Base-by-base conservation (phyloP, 2,113 vertebrate genomes). In the Rallus limicola region DNA sequence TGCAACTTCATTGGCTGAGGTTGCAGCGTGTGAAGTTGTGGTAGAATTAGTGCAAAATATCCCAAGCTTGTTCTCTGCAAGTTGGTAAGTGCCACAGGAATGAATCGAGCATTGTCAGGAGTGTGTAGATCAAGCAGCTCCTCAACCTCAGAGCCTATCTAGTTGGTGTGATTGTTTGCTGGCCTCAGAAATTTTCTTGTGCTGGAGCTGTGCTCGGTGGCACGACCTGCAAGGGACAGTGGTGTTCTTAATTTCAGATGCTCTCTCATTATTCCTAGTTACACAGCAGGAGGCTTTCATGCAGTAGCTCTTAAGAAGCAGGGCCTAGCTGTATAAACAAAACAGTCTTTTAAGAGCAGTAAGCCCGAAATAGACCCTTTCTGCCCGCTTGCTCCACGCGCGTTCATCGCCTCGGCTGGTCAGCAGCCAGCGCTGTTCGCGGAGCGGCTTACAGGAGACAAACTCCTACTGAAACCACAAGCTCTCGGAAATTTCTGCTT, bases 161-260 rank as follows among this genome's bases (percentile, higher is more conserved):
- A 29, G 10, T 16, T 75, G 13, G 9, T 74, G 36, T 13, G 3
- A 7, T 70, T 44, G 10, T 31, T 79, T 82, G 44, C 85, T 79
- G 75, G 9, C 26, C 21, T 82, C 7, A 8, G 17, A 29, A 12
- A 31, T 33, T 31, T 76, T 48, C 48, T 18, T 48, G 1, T 0
- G 0, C 29, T 0, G 3, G 72, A 85, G 25, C 34, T 19, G 9
- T 0, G 0, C 20, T 84, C 17, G 5, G 16, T 48, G 38, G 6
- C 44, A 33, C 53, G 62, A 82, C 33, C 13, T 87, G 40, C 62
- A 42, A 91, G 25, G 33, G 24, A 16, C 29, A 34, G 58, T 33
- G 36, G 17, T 20, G 1, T 25, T 0, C 76, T 64, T 56, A 5
- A 20, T 53, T 88, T 69, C 12, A 62, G 26, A 19, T 60, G 19